Percentiles rank a stretch among this genome's conserved stretches.
Conservation (phyloP, 1,140 invertebrate genomes). For the Ruditapes philippinarum region DNA sequence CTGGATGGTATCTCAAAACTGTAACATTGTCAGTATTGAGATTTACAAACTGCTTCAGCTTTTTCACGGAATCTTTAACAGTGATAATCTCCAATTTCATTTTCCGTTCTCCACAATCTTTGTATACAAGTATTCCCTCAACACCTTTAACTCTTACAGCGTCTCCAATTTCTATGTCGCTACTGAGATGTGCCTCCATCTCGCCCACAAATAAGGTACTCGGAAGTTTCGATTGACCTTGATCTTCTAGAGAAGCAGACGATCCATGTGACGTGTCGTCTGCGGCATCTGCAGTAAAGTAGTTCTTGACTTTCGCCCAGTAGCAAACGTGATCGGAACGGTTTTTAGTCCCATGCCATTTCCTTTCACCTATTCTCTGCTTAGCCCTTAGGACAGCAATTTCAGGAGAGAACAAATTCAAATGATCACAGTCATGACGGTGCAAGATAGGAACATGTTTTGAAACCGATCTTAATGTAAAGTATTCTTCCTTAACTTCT, state of each 20-base stretch:
- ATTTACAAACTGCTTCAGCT: not conserved
- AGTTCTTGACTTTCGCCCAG: conserved; percentile 25
- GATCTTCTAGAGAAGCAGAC: not conserved
- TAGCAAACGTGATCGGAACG: conserved; percentile 47
- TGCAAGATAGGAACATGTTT: not conserved
- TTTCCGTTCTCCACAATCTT: not conserved
- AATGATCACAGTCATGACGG: not conserved
- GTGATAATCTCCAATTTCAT: not conserved
- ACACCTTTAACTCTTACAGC: not conserved
- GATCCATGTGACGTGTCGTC: not conserved
- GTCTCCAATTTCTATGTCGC: not conserved
- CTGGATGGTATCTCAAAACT: not conserved
- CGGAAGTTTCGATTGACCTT: not conserved
- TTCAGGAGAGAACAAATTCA: not conserved
- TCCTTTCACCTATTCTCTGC: conserved; percentile 22
- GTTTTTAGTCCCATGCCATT: conserved; percentile 2
- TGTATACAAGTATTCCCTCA: not conserved
- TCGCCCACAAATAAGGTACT: not conserved
- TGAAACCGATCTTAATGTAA: not conserved
- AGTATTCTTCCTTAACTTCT: not conserved
- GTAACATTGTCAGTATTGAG: not conserved
- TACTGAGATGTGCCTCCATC: not conserved
- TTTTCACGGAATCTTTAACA: not conserved
- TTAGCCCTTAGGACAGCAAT: not conserved
- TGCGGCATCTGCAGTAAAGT: not conserved